Base-by-base conservation (phyloP, 2,888 invertebrate species). In the Drosophila incognita region DNA sequence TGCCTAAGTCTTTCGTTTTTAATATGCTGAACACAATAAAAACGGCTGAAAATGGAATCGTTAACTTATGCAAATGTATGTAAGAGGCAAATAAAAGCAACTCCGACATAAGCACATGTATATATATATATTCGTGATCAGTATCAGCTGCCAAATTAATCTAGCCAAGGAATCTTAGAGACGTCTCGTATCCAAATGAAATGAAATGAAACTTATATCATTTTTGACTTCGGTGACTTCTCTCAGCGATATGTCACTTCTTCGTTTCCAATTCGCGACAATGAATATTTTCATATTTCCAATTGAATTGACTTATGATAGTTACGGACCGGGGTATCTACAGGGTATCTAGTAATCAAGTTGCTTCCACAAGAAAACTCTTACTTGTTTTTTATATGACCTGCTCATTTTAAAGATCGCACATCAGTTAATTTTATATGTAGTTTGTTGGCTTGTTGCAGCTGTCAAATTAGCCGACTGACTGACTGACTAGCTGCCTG, bases 391-490 rank as follows among this genome's bases (percentile, higher is more conserved):
- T 18, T 59, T 38, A 11, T 64, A 18, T 42, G 15, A 36, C 18
- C 21, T 51, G 36, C 13, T 46, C 69, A 33, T 36, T 68, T 68
- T 15, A 56, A 59, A 18, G 36, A 60, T 21, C 33, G 58, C 48
- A 27, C 49, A 51, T 71, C 58, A 42, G 35, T 57, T 65, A 52
- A 70, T 79, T 59, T 68, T 48, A 24, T 49, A 40, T 18, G 18
- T 18, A 10, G 42, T 58, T 27, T 88, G 58, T 68, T 63, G 48
- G 24, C 46, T 15, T 15, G 46, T 24, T 36, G 64, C 51, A 58
- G 42, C 60, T 70, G 65, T 83, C 84, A 83, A 85, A 87, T 90
- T 85, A 89, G 85, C 89, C 62, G 59, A 58, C 76, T 42, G 67
- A 40, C 35, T 63, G 63, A 51, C 81, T 67, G 62, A 52, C 74